Conservation (phyloP, 1,140 invertebrate genomes). For the Leptinotarsa undecemlineata region DNA sequence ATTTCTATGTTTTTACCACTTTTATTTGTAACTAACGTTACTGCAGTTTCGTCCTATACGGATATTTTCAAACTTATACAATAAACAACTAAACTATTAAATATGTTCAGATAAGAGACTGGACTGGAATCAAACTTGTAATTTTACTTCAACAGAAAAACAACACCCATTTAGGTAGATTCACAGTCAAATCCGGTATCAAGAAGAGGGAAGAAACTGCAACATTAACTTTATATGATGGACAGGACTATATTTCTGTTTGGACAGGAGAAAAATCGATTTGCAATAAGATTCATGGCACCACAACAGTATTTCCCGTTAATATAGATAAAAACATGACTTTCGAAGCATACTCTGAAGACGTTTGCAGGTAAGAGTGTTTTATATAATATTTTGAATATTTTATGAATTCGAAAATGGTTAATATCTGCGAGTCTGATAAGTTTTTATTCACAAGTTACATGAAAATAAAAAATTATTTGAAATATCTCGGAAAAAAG, state of each 20-base stretch:
- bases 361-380: conserved; percentile 55
- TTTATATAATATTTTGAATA: too few relatives aligned
- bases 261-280: conserved; percentile 46
- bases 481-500: too few relatives aligned
- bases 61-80: too few relatives aligned
- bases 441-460: too few relatives aligned
- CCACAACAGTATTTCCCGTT: conserved; percentile 54
- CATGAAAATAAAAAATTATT: too few relatives aligned
- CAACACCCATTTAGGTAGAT: conserved; percentile 53
- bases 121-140: background rate
- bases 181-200: conserved; percentile 54
- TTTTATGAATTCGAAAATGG: too few relatives aligned
- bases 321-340: conserved; percentile 47
- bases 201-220: conserved; percentile 49
- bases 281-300: conserved; percentile 57
- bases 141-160: conserved; percentile 54
- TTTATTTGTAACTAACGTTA: too few relatives aligned
- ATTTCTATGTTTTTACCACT: too few relatives aligned
- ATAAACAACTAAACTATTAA: too few relatives aligned
- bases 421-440: too few relatives aligned
- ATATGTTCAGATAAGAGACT: too few relatives aligned
- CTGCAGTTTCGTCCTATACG: too few relatives aligned
- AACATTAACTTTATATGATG: conserved; percentile 53
- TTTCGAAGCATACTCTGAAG: conserved; percentile 55
- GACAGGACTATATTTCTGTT: conserved; percentile 41